Evolutionary conservation across 2,888 invertebrate species (phyloP).

Genomic region (Folsomia candida): DNA sequence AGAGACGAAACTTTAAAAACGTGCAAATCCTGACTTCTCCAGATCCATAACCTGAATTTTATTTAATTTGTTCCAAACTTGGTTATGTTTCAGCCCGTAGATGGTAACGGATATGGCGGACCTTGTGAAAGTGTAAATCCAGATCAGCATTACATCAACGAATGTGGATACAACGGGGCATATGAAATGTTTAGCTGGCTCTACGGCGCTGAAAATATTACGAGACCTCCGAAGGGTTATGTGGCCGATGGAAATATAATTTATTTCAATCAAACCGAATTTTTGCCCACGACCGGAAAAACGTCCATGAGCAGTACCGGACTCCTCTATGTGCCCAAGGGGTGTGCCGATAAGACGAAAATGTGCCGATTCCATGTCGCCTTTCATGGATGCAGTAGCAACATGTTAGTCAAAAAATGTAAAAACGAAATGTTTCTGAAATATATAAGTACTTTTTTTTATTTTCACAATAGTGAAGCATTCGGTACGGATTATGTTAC

Average conservation of each 20-base stretch:
- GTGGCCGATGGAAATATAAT: constrained; percentile 24
- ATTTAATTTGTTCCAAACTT: no score
- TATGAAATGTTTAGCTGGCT: constrained; percentile 52
- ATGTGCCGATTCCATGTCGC: constrained; percentile 47
- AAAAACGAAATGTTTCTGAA: no score
- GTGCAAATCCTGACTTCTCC: no score
- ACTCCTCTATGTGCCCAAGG: constrained; percentile 46
- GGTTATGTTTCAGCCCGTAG: no score
- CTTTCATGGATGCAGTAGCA: constrained; percentile 49
- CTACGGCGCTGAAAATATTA: constrained; percentile 47
- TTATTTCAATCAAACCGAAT: constrained; percentile 48
- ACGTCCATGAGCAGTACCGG: constrained; percentile 38
- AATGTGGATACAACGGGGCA: constrained; percentile 52
- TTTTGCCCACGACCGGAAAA: constrained; percentile 32
- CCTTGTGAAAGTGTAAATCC: no score
- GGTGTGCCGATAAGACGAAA: constrained; percentile 34
- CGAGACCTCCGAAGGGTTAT: constrained; percentile 26
- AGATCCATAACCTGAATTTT: no score
- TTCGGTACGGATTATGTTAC: constrained; percentile 37
- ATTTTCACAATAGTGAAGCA: constrained; percentile 19
- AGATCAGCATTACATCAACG: constrained; percentile 48
- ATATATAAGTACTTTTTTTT: no score
- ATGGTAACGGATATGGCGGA: no score
- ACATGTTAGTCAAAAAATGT: no score
- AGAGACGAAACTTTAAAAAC: no score